phyloP scores from a whole-genome alignment of 2,797 vertebrate genomes.

The Danio albolineatus region DNA sequence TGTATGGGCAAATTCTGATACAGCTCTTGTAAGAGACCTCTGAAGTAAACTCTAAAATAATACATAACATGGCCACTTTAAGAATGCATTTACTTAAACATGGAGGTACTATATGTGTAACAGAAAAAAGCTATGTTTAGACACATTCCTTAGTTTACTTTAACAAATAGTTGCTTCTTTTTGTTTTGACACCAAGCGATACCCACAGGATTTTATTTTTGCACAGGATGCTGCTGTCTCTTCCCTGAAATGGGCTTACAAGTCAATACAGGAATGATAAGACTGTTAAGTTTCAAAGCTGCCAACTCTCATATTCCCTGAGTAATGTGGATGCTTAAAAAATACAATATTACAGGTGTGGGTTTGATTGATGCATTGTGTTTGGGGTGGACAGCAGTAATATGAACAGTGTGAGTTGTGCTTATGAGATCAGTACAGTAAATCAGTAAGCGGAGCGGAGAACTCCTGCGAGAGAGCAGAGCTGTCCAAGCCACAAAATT shows the following conservation, averaged over 20 bases:
- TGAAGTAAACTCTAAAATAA: too few relatives aligned
- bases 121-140: not conserved
- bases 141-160: conserved; percentile 2
- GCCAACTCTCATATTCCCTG: conserved; percentile 12
- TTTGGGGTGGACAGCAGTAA: conserved; percentile 46
- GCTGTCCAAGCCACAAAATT: conserved; percentile 77
- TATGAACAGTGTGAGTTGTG: conserved; percentile 40
- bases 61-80: too few relatives aligned
- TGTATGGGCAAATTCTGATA: too few relatives aligned
- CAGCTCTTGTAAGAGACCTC: too few relatives aligned
- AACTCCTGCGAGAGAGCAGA: conserved; percentile 71
- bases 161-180: conserved; percentile 1
- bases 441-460: conserved; percentile 59
- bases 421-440: conserved; percentile 56
- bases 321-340: not conserved
- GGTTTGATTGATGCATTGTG: conserved; percentile 36
- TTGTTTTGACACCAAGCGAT: conserved; percentile 20
- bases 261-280: conserved; percentile 29
- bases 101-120: not conserved
- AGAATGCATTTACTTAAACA: too few relatives aligned
- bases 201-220: conserved; percentile 11
- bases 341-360: conserved; percentile 34
- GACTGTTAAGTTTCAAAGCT: conserved; percentile 25
- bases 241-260: not conserved
- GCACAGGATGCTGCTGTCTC: not conserved